Conservation (phyloP, 2,888 invertebrate species). For the Torymus texanus region DNA sequence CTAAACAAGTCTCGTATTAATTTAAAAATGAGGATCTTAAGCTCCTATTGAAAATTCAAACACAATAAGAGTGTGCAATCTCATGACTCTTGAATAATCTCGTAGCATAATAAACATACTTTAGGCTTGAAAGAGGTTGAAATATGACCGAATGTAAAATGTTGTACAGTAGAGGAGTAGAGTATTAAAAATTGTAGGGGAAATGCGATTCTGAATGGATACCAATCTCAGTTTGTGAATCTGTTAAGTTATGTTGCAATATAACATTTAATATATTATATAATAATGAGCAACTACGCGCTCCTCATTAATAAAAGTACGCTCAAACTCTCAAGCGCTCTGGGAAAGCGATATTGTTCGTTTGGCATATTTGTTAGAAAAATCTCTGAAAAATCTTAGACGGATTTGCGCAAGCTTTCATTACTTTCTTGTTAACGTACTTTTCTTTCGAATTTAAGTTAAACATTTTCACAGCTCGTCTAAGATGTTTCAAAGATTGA, state of each 20-base stretch:
- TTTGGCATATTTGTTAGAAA: constrained; percentile 31
- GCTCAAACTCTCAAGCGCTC: constrained; percentile 50
- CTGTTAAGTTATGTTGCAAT: constrained; percentile 74
- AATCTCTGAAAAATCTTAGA: constrained; percentile 38
- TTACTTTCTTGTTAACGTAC: constrained; percentile 48
- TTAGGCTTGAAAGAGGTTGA: constrained; percentile 54
- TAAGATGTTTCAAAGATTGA: constrained; percentile 39
- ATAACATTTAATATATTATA: constrained; percentile 68
- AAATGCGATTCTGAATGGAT: constrained; percentile 69
- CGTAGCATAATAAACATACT: constrained; percentile 70
- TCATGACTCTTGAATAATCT: constrained; percentile 75
- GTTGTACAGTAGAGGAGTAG: constrained; percentile 74
- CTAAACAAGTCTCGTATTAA: constrained; percentile 56
- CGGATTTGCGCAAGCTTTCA: constrained; percentile 13
- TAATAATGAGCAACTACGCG: constrained; percentile 59
- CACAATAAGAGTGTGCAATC: constrained; percentile 69
- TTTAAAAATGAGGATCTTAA: constrained; percentile 48
- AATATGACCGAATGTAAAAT: constrained; percentile 71
- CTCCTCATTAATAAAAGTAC: constrained; percentile 55
- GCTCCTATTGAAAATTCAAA: constrained; percentile 38
- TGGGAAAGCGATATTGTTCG: constrained; percentile 28
- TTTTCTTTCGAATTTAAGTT: constrained; percentile 44
- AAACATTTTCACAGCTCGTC: constrained; percentile 19
- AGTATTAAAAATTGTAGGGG: constrained; percentile 67
- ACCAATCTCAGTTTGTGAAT: constrained; percentile 75